Conservation (phyloP, 1,140 invertebrate species). For the Meloidogyne hapla region DNA sequence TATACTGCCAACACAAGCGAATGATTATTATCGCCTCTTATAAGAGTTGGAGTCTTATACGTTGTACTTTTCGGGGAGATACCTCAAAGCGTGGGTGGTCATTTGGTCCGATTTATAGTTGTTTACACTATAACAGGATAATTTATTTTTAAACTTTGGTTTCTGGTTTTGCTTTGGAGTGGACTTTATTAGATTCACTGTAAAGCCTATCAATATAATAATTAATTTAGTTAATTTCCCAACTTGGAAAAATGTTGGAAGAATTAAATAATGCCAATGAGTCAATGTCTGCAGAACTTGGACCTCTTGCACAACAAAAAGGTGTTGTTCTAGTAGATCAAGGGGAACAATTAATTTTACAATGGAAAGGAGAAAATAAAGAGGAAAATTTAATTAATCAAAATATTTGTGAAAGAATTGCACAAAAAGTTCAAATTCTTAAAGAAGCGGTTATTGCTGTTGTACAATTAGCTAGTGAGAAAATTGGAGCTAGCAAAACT, state of each 20-base stretch:
- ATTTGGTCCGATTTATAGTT: too few species aligned
- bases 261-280: slow-evolving; percentile 50
- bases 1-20: too few species aligned
- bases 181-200: background rate
- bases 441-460: slow-evolving; percentile 46
- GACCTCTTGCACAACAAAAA: slow-evolving; percentile 54
- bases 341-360: slow-evolving; percentile 39
- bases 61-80: too few species aligned
- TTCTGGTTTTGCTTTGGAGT: too few species aligned
- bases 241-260: slow-evolving; percentile 54
- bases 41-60: too few species aligned
- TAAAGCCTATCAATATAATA: background rate
- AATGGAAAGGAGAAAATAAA: slow-evolving; percentile 9
- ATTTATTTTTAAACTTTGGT: too few species aligned
- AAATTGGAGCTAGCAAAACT: slow-evolving; percentile 30
- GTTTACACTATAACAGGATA: too few species aligned
- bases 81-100: too few species aligned
- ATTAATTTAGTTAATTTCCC: slow-evolving; percentile 49
- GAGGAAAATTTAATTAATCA: background rate
- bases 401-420: slow-evolving; percentile 37
- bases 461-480: slow-evolving; percentile 50
- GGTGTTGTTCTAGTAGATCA: slow-evolving; percentile 52
- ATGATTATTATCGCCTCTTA: too few species aligned
- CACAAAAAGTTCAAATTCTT: slow-evolving; percentile 41
- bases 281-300: slow-evolving; percentile 60